A percentile compares a stretch with the other conserved stretches of the same genome.
These are phyloP conservation scores for Chionoecetes opilio DNA, from an alignment of 1,140 invertebrate species.

Conservation along the genomic window DNA sequence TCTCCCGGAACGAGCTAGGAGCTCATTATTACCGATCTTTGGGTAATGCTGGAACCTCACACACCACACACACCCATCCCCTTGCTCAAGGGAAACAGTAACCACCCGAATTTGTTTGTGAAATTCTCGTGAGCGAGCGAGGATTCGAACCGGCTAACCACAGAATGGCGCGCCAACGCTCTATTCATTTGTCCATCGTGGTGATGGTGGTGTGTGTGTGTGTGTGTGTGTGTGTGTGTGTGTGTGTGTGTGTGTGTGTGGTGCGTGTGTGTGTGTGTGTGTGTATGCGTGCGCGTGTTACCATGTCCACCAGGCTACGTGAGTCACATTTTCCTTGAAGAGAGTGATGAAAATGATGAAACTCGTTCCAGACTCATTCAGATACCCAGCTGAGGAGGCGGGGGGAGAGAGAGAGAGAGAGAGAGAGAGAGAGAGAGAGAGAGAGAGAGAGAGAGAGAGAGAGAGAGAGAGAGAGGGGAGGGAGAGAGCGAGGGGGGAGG, in stretches of 20 bases:
- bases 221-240: too few relatives aligned
- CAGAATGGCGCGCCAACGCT: too few relatives aligned
- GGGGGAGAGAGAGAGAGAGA: not conserved
- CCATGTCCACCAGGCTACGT: not conserved
- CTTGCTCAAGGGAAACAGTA: too few relatives aligned
- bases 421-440: constrained; percentile 51
- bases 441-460: not conserved
- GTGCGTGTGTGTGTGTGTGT: not conserved
- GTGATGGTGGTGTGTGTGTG: too few relatives aligned
- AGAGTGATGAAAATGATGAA: not conserved
- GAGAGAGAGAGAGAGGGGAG: constrained; percentile 45
- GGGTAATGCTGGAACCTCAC: too few relatives aligned
- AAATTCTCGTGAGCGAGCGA: too few relatives aligned
- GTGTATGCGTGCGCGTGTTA: not conserved
- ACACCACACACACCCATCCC: too few relatives aligned
- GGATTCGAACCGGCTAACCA: too few relatives aligned
- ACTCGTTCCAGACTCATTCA: not conserved
- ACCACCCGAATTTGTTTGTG: too few relatives aligned
- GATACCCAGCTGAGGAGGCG: not conserved
- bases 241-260: not conserved
- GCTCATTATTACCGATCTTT: too few relatives aligned
- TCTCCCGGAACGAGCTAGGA: too few relatives aligned
- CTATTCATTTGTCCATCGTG: too few relatives aligned
- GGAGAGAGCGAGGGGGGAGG: not conserved
- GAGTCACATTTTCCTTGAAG: not conserved